Base-by-base conservation (phyloP, 2,797 vertebrate genomes). In the Clarias platycephalus region DNA sequence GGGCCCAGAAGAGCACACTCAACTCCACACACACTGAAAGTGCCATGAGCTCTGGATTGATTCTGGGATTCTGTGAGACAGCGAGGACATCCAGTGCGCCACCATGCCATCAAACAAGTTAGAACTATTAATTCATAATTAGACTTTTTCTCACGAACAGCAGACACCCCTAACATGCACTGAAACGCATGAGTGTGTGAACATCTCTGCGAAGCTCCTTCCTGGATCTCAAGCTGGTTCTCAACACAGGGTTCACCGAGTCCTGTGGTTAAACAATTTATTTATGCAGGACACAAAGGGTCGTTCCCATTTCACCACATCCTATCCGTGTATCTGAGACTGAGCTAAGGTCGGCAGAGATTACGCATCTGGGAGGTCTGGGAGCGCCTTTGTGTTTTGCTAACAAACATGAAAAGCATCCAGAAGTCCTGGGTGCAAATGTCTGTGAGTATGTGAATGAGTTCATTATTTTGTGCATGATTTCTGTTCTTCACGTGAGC, bases 261-360 rank as follows among this genome's bases (percentile, higher is more conserved):
- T 86, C 85, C 85, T 67, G 81, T 76, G 80, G 85, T 80, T 67
- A 55, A 83, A 74, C 44, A 57, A 86, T 70, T 66, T 79, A 71
- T 86, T 82, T 34, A 86, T 53, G 63, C 31, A 40, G 53, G 60
- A 79, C 40, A 79, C 66, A 80, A 85, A 76, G 34, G 72, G 80
- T 20, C 74, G 5, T 79, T 82, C 75, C 66, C 81, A 55, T 62
- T 31, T 63, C 60, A 80, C 26, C 22, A 62, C 60, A 57, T 80
- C 24, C 31, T 83, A 66, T 67, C 75, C 57, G 81, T 67, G 40
- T 83, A 58, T 86, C 67, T 72, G 64, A 86, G 60, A 86, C 49
- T 83, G 20, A 86, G 58, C 81, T 44, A 71, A 83, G 75, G 58
- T 86, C 75, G 20, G 75, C 20, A 7, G 20, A 13, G 81, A 66